Base-by-base conservation (phyloP, 35 echinoderm and acorn worm genomes). In the Ophioderma brevispina region DNA sequence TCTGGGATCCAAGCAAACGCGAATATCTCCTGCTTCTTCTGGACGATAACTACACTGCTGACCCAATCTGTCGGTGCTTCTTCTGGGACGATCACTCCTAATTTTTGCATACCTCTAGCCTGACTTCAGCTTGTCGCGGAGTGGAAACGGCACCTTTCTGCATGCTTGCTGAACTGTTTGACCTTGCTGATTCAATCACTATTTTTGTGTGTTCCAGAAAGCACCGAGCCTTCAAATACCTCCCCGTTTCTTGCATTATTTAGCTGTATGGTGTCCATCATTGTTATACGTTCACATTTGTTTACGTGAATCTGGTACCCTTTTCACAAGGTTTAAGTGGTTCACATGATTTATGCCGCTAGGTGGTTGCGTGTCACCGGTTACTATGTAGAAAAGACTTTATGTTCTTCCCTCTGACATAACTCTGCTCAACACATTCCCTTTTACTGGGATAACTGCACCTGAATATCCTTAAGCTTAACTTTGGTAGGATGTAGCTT, bases 11-110 rank as follows among this genome's bases (percentile, higher is more conserved):
- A 95, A 50, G 55, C 90, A 95, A 10, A 92, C 79, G 13, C 89
- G 78, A 23, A 91, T 28, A 14, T 86, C 28, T 0, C 84, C 94
- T 50, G 92, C 35, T 91, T 91, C 35, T 94, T 91, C 28, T 38
- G 52, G 5, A 91, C 89, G 4, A 91, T 40, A 23, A 79, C 46
- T 52, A 84, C 42, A 18, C 78, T 43, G 38, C 52, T 94, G 0
- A 95, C 85, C 94, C 89, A 88, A 32, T 90, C 76, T 0, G 94
- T 94, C 19, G 87, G 92, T 34, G 38, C 43, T 39, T 79, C 36
- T 35, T 87, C 84, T 33, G 59, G 34, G 75, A 84, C 28, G 35
- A 92, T 96, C 1, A 94, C 84, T 35, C 76, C 84, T 46, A 96
- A 23, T 31, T 38, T n/a, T 49, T 84, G 56, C 94, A 96, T 92